Conservation (phyloP, 2,888 invertebrate species). For the Netelia melanura region DNA sequence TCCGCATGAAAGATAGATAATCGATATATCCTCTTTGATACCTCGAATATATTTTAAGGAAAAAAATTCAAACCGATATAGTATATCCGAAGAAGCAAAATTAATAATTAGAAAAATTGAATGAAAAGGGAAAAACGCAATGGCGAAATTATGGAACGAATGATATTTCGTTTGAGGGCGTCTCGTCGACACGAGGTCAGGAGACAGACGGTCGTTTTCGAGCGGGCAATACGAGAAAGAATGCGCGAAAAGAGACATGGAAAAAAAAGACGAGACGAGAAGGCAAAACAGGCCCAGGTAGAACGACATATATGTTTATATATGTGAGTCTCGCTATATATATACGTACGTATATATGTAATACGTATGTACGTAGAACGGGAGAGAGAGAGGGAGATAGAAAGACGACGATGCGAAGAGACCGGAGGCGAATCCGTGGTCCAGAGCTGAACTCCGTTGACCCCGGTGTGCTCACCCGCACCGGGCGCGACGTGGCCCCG, state of each 20-base stretch:
- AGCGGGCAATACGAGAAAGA: constrained; percentile 69
- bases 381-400: constrained; percentile 19
- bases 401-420: constrained; percentile 65
- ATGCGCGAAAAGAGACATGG: constrained; percentile 41
- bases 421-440: constrained; percentile 74
- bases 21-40: neutral
- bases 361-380: constrained; percentile 4
- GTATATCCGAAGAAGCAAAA: constrained; percentile 35
- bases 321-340: neutral
- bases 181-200: constrained; percentile 61
- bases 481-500: constrained; percentile 67
- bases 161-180: constrained; percentile 58
- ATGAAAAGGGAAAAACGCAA: neutral
- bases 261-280: constrained; percentile 26
- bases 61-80: no score
- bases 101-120: constrained; percentile 3
- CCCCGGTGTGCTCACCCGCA: constrained; percentile 81
- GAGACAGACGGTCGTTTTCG: constrained; percentile 69
- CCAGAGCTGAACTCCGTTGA: constrained; percentile 80
- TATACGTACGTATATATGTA: constrained; percentile 6
- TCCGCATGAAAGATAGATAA: neutral
- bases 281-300: constrained; percentile 29
- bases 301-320: constrained; percentile 1
- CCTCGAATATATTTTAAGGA: neutral
- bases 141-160: constrained; percentile 21